Conservation (phyloP, 2,113 vertebrate genomes). For the Nettapus auritus region DNA sequence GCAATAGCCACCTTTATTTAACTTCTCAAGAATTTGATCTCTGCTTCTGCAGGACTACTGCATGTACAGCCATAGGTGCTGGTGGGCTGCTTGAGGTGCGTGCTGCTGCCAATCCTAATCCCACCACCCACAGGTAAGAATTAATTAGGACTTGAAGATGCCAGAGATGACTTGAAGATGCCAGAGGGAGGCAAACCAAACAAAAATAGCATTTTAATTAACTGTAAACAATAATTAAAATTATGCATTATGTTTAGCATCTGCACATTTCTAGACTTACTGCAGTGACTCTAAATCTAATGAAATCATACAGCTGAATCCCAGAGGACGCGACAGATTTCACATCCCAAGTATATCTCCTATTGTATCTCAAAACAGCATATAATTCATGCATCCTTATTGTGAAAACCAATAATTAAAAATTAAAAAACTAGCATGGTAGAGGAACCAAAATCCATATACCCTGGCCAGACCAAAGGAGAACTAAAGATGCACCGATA, state of each 20-base stretch:
- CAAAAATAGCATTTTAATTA: conserved; percentile 68
- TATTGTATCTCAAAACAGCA: neutral
- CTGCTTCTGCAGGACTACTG: neutral
- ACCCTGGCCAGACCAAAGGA: neutral
- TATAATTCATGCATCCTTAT: neutral
- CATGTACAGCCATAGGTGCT: conserved; percentile 35
- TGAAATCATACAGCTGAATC: neutral
- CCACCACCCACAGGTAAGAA: conserved; percentile 59
- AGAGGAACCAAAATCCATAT: neutral
- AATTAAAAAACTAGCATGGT: neutral
- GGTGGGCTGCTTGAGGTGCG: conserved; percentile 30
- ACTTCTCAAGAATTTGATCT: conserved; percentile 28
- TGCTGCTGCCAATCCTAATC: conserved; percentile 48
- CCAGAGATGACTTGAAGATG: conserved; percentile 24
- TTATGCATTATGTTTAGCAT: conserved; percentile 33
- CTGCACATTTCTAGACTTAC: conserved; percentile 26
- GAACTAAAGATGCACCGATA: neutral
- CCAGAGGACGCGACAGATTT: neutral
- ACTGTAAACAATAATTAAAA: conserved; percentile 62
- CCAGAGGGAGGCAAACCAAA: conserved; percentile 59
- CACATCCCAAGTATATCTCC: neutral
- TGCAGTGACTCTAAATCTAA: conserved; percentile 7
- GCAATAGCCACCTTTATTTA: conserved; percentile 38
- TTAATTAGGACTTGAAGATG: conserved; percentile 50
- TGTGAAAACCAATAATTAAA: neutral